Conservation (phyloP, 2,797 vertebrate genomes). For the Salmo trutta region DNA sequence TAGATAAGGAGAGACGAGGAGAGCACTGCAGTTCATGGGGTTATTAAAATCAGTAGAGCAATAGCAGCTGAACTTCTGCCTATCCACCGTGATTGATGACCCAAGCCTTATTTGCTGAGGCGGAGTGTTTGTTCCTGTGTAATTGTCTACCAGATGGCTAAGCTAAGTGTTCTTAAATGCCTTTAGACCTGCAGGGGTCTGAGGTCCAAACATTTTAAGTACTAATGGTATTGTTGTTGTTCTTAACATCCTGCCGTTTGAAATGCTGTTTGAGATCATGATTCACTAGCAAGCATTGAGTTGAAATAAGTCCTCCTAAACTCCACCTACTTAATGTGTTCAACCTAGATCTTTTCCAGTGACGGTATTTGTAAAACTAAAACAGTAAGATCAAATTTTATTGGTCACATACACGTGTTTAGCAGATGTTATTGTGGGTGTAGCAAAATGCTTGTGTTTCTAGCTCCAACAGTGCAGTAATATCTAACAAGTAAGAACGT, state of each 20-base stretch:
- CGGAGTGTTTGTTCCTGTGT: slow-evolving; percentile 82
- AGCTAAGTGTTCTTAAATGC: slow-evolving; percentile 84
- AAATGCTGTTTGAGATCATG: slow-evolving; percentile 53
- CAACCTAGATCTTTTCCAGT: slow-evolving; percentile 52
- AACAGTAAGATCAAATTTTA: slow-evolving; percentile 29
- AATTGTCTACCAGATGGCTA: slow-evolving; percentile 87
- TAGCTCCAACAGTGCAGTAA: too few species aligned
- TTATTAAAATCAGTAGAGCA: slow-evolving; percentile 77
- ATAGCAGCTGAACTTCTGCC: slow-evolving; percentile 78
- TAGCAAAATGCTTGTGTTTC: too few species aligned
- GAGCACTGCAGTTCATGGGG: slow-evolving; percentile 68
- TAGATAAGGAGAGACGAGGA: slow-evolving; percentile 16
- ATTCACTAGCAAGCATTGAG: slow-evolving; percentile 41
- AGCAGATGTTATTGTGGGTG: too few species aligned
- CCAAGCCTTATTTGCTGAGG: slow-evolving; percentile 83
- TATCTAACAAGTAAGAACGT: slow-evolving; percentile 23
- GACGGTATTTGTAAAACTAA: slow-evolving; percentile 52
- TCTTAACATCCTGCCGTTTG: slow-evolving; percentile 54
- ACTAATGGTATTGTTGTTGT: slow-evolving; percentile 67
- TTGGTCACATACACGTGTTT: too few species aligned
- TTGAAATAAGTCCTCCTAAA: slow-evolving; percentile 37
- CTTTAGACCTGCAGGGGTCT: slow-evolving; percentile 76
- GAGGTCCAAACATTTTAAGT: slow-evolving; percentile 67
- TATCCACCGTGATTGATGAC: slow-evolving; percentile 82
- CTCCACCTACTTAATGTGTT: slow-evolving; percentile 59